Evolutionary conservation across 1,140 invertebrate genomes (phyloP).

Genomic region (Chrysopa pallens): DNA sequence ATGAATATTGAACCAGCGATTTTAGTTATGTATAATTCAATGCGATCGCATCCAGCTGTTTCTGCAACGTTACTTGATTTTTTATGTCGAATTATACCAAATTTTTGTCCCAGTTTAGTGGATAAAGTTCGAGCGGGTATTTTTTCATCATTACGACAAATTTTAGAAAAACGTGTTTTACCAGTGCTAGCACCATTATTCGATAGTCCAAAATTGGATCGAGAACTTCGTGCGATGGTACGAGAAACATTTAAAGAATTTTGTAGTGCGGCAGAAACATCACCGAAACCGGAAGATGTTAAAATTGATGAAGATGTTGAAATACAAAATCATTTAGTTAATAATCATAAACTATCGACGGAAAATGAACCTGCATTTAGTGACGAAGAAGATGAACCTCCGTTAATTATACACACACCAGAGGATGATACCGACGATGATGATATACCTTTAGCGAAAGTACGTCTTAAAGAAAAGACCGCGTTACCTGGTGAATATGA

Average conservation of each 20-base stretch:
- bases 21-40: slow-evolving; percentile 93
- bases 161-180: slow-evolving; percentile 86
- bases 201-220: slow-evolving; percentile 83
- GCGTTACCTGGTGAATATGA: slow-evolving; percentile 18
- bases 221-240: slow-evolving; percentile 69
- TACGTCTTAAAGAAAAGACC: slow-evolving; percentile 18
- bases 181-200: slow-evolving; percentile 78
- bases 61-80: slow-evolving; percentile 91
- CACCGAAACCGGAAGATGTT: slow-evolving; percentile 23
- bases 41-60: slow-evolving; percentile 87
- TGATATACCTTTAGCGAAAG: slow-evolving; percentile 58
- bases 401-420: slow-evolving; percentile 25
- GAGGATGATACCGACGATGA: slow-evolving; percentile 75
- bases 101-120: slow-evolving; percentile 71
- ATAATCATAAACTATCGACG: slow-evolving; percentile 15
- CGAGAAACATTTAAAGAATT: slow-evolving; percentile 86
- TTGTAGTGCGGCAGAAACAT: slow-evolving; percentile 38
- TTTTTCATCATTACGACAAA: slow-evolving; percentile 78
- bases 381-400: slow-evolving; percentile 56
- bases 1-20: slow-evolving; percentile 99
- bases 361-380: slow-evolving; percentile 56
- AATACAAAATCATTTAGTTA: slow-evolving; percentile 8
- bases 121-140: slow-evolving; percentile 81
- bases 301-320: slow-evolving; percentile 32
- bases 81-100: slow-evolving; percentile 85